A percentile compares a stretch with the other conserved stretches of the same genome.
phyloP scores from a whole-genome alignment of 2,113 vertebrate genomes.

The Aegithalos caudatus region DNA sequence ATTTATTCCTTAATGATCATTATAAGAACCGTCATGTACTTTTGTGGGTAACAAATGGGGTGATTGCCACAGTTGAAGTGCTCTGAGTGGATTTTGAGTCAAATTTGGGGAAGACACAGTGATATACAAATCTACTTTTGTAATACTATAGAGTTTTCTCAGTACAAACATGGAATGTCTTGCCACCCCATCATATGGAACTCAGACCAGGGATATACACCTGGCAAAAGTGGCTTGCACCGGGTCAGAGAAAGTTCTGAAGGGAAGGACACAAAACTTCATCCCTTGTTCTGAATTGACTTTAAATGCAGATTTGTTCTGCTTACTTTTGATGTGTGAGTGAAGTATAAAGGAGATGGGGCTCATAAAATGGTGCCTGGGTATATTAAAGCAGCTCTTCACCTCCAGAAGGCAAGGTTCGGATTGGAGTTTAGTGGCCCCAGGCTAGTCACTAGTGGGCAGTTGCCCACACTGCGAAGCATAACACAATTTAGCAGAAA shows the following conservation, averaged over 20 bases:
- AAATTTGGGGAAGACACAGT: neutral
- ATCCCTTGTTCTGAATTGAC: neutral
- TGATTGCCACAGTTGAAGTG: neutral
- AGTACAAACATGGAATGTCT: neutral
- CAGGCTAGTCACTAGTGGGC: neutral
- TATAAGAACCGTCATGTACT: neutral
- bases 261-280: neutral
- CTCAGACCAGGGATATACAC: neutral
- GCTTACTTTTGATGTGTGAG: neutral
- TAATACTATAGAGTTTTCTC: neutral
- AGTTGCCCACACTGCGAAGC: conserved; percentile 18
- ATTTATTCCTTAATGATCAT: neutral
- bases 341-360: neutral
- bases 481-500: conserved; percentile 40
- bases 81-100: neutral
- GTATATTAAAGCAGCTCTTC: neutral
- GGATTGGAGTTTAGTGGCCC: neutral
- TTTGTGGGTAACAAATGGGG: neutral
- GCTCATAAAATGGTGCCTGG: neutral
- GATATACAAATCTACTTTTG: neutral
- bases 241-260: neutral
- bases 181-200: neutral
- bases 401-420: conserved; percentile 14
- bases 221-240: neutral
- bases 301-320: neutral